Evolutionary conservation across 2,888 invertebrate genomes (phyloP).

Genomic region (Reticulitermes lucifugus): DNA sequence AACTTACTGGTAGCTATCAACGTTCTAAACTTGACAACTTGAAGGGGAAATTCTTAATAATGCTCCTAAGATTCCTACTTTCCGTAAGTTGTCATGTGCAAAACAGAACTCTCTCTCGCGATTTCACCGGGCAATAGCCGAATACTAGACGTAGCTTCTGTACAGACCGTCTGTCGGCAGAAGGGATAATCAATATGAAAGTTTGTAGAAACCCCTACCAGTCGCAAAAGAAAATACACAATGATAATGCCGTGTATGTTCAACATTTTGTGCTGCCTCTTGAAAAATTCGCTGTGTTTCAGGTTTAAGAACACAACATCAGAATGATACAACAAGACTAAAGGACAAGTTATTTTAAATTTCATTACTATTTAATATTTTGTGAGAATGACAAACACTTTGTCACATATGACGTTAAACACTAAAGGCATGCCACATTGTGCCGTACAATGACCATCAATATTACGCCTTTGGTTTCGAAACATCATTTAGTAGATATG

Average conservation of each 20-base stretch:
- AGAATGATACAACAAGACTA: too few relatives aligned
- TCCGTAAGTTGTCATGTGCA: background rate
- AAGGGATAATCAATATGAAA: conserved; percentile 15
- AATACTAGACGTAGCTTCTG: background rate
- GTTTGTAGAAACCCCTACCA: background rate
- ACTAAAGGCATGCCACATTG: too few relatives aligned
- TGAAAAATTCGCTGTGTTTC: too few relatives aligned
- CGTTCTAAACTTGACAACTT: background rate
- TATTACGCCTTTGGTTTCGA: too few relatives aligned
- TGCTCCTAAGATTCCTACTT: background rate
- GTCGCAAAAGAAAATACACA: background rate
- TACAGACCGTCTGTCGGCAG: background rate
- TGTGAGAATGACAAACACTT: too few relatives aligned
- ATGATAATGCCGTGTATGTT: background rate
- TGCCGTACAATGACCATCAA: too few relatives aligned
- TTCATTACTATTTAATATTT: too few relatives aligned
- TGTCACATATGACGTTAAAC: too few relatives aligned
- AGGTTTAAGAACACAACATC: too few relatives aligned
- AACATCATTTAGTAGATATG: too few relatives aligned
- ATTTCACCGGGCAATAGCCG: background rate
- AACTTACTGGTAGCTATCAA: too few relatives aligned
- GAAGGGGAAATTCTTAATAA: background rate
- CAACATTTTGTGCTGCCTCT: background rate
- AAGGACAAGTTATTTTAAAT: too few relatives aligned
- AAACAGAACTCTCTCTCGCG: background rate